Base-by-base conservation (phyloP, 37 sponge, comb jelly and placozoan species). In the Theonella swinhoei region DNA sequence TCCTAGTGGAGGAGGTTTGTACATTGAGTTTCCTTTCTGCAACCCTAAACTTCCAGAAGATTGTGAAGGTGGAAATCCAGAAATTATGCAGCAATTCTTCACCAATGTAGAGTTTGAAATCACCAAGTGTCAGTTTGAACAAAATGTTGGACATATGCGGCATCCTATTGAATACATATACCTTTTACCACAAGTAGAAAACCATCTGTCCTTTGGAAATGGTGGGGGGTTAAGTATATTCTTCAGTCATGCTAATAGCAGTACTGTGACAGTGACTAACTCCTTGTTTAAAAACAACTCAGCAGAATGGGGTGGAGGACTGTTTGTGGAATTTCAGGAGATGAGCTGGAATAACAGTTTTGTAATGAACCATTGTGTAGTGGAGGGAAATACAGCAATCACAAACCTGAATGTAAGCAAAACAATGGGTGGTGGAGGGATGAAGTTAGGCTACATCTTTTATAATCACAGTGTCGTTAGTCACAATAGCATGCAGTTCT, bases 211-310 rank as follows among this genome's bases (percentile, higher is more conserved):
- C 35, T 83, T 93, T 68, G 94, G 94, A 1, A 64, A 90, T 70
- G 94, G 94, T 34, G 94, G 90, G 4, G 94, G 94, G 0, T 31
- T 93, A 1, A 87, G 87, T 3, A 32, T 93, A 3, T 82, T 83
- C 47, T 79, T 93, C 59, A 89, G n/a, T n/a, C n/a, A 71, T 41
- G 83, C 84, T 32, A 42, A 38, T 36, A 29, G 60, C 65, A 89
- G 80, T 70, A 83, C 58, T 0, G 24, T 89, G 20, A 3, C 31
- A 25, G 32, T 89, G 9, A 54, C 24, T 11, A 30, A 83, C 67
- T 83, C 79, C 37, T 71, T 37, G 3, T 83, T 89, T 36, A 39
- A 47, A 3, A 28, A 61, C 31, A 89, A 89, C 64, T 32, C 3
- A 28, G 89, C 89, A 17, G 26, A 71, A 36, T 83, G 72, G 70